These are phyloP conservation scores for Danionella dracula DNA, from an alignment of 2,797 vertebrate genomes.

Conservation along the genomic window DNA sequence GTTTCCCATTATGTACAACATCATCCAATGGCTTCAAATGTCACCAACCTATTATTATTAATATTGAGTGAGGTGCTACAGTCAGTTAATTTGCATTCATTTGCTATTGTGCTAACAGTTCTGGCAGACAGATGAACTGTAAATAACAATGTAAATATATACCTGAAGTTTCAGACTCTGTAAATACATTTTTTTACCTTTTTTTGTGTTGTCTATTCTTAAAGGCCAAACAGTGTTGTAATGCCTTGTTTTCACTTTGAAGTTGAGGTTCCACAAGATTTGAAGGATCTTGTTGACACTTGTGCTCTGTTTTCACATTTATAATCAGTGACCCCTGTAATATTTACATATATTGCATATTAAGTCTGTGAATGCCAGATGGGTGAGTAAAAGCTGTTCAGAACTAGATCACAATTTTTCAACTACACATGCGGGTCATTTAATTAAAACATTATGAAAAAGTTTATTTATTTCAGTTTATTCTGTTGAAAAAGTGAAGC, in stretches of 20 bases:
- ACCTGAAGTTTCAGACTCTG: constrained; percentile 43
- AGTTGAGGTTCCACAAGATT: not conserved
- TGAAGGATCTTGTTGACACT: not conserved
- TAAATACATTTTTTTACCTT: constrained; percentile 59
- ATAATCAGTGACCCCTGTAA: not conserved
- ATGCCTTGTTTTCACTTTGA: not conserved
- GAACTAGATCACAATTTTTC: no score
- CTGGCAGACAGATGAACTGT: constrained; percentile 47
- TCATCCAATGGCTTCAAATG: not conserved
- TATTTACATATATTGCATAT: no score
- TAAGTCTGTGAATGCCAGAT: no score
- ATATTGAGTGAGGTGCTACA: not conserved
- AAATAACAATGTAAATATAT: constrained; percentile 66
- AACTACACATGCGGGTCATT: no score
- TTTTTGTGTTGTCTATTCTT: not conserved
- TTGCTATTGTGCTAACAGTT: not conserved
- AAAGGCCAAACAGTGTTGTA: not conserved
- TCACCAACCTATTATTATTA: not conserved
- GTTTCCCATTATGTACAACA: constrained; percentile 3
- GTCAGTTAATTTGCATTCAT: not conserved
- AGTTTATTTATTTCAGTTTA: no score
- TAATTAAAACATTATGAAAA: not conserved
- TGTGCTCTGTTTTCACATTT: not conserved
- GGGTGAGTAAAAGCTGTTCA: no score
- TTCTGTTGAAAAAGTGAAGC: no score